Evolutionary conservation across 2,888 invertebrate species (phyloP).

Genomic region (Trisateles emortualis): DNA sequence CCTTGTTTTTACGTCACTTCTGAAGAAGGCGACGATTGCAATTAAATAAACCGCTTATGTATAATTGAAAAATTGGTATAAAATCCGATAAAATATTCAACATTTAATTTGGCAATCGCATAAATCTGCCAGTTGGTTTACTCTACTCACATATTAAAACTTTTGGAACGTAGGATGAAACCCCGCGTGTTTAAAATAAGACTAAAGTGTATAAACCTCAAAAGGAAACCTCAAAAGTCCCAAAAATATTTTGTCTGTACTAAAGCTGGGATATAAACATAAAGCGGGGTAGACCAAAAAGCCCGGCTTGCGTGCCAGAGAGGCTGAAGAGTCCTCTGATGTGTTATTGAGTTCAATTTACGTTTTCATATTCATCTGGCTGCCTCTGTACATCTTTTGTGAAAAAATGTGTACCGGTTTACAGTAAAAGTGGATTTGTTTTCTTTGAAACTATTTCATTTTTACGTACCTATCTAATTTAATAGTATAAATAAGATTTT

Average conservation of each 20-base stretch:
- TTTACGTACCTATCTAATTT: too few relatives aligned
- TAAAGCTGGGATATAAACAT: slow-evolving; percentile 72
- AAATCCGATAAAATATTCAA: not conserved
- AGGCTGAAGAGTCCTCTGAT: slow-evolving; percentile 73
- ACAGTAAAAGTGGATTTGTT: slow-evolving; percentile 1
- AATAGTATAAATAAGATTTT: too few relatives aligned
- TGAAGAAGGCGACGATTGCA: slow-evolving; percentile 28
- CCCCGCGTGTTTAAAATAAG: slow-evolving; percentile 25
- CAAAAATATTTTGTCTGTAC: slow-evolving; percentile 55
- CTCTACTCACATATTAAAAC: slow-evolving; percentile 10
- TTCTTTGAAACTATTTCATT: slow-evolving; percentile 1
- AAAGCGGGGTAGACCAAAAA: slow-evolving; percentile 62
- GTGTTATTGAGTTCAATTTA: slow-evolving; percentile 76
- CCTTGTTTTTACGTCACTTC: slow-evolving; percentile 37
- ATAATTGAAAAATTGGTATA: slow-evolving; percentile 1
- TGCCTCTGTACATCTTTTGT: slow-evolving; percentile 29
- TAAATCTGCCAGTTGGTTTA: not conserved
- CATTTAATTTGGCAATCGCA: not conserved
- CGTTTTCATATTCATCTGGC: slow-evolving; percentile 64
- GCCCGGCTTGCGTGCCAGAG: slow-evolving; percentile 52
- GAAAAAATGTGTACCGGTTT: slow-evolving; percentile 12
- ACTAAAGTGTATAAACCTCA: slow-evolving; percentile 31
- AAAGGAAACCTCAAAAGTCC: slow-evolving; percentile 37
- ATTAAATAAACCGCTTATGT: slow-evolving; percentile 36
- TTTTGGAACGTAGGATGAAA: slow-evolving; percentile 19